phyloP scores from a whole-genome alignment of 2,888 invertebrate species.

The Drosophila anomalipes region DNA sequence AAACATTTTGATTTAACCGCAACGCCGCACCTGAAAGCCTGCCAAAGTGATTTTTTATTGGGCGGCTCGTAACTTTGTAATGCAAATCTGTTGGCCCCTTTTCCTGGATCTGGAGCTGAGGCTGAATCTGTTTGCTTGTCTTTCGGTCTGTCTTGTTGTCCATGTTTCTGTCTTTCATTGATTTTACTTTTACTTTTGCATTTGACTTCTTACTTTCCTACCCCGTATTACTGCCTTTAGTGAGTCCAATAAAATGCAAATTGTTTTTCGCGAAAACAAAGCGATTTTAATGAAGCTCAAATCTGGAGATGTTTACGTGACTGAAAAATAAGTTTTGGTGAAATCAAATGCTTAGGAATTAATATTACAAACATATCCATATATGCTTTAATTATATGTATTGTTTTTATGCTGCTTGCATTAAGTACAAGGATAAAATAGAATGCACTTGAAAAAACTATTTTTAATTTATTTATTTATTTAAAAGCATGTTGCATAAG shows the following conservation, averaged over 20 bases:
- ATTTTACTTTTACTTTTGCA: slow-evolving; percentile 48
- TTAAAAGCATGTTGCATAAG: background rate
- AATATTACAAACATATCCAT: background rate
- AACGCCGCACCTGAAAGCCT: slow-evolving; percentile 27
- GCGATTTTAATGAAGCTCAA: slow-evolving; percentile 39
- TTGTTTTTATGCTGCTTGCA: background rate
- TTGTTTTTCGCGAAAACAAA: slow-evolving; percentile 63
- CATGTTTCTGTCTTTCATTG: slow-evolving; percentile 50
- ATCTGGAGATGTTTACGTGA: slow-evolving; percentile 36
- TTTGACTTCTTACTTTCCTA: slow-evolving; percentile 9
- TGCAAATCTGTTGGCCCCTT: slow-evolving; percentile 55
- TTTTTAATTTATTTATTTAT: background rate
- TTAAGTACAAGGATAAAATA: background rate
- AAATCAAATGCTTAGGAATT: background rate
- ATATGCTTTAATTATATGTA: too few relatives aligned
- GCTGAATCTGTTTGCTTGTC: slow-evolving; percentile 9
- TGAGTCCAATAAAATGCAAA: slow-evolving; percentile 75
- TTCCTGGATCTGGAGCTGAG: background rate
- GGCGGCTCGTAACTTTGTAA: slow-evolving; percentile 62
- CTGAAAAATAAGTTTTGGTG: background rate
- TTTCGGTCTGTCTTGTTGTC: background rate
- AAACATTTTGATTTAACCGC: slow-evolving; percentile 43
- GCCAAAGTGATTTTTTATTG: slow-evolving; percentile 66
- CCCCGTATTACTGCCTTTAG: slow-evolving; percentile 27
- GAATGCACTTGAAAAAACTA: background rate